Base-by-base conservation (phyloP, 2,113 vertebrate genomes). In the Poeciliopsis occidentalis region DNA sequence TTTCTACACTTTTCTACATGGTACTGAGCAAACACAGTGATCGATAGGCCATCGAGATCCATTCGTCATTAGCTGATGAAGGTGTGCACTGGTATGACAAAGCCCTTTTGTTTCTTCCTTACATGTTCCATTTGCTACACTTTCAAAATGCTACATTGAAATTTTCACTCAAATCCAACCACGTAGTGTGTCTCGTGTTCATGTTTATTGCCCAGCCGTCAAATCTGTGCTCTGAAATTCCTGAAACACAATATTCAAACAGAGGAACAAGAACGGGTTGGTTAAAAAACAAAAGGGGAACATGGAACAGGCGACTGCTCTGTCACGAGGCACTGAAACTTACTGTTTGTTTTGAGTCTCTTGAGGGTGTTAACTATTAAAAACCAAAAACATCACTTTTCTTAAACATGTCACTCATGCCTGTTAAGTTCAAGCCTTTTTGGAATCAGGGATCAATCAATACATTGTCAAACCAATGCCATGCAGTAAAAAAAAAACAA, bases 51-150 rank as follows among this genome's bases (percentile, higher is more conserved):
- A 71, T 67, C 77, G 69, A 68, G 67, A 78, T 85, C 79, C 80
- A 86, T 75, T 60, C 27, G 34, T 88, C 80, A 84, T 78, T 82
- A 10, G 22, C 22, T 57, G 67, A 77, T 82, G 84, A 84, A 88
- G 87, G 87, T 73, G 83, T 89, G 88, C 80, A 81, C 83, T 91
- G 85, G 76, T 86, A 89, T 89, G 78, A 85, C 88, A 87, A 79
- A 93, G 91, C 92, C 92, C 92, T 93, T 92, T 82, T 83, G 63
- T 81, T 79, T 88, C 76, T 81, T 70, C 65, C 71, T 67, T 76
- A 85, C 81, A 85, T 69, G 75, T 72, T 73, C 60, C 51, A 64
- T 68, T 69, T 41, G 74, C 83, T 79, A 75, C 82, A 75, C 85
- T 78, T 76, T 37, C 77, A 47, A 82, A 87, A 88, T 91, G 92